phyloP scores from a whole-genome alignment of 2,797 vertebrate genomes.

The Buphagus erythrorhynchus region DNA sequence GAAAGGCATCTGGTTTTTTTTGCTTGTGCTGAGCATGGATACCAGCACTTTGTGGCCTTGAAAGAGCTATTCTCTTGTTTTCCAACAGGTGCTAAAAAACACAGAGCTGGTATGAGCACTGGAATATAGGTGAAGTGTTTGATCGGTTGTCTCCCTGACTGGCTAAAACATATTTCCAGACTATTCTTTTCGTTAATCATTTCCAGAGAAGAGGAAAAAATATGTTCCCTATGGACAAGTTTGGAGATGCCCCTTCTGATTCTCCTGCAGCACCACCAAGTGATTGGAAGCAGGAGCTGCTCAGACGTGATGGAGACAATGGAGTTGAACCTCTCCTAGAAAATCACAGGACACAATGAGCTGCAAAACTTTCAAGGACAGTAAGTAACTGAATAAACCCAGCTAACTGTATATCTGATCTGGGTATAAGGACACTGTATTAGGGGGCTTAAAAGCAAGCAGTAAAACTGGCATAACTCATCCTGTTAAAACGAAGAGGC shows the following conservation, averaged over 20 bases:
- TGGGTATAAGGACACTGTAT: not conserved
- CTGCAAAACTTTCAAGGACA: not conserved
- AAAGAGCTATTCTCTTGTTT: not conserved
- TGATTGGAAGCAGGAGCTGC: not conserved
- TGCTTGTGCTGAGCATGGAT: not conserved
- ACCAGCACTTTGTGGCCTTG: not conserved
- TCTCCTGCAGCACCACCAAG: not conserved
- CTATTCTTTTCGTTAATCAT: not conserved
- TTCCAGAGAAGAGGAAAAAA: not conserved
- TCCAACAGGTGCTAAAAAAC: not conserved
- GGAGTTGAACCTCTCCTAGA: not conserved
- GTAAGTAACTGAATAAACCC: not conserved
- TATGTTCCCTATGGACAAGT: not conserved
- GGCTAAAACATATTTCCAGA: not conserved
- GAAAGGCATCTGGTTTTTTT: not conserved
- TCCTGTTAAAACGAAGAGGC: not conserved
- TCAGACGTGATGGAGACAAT: rapidly evolving
- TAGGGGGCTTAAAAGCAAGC: not conserved
- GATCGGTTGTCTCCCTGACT: not conserved
- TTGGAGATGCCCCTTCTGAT: not conserved
- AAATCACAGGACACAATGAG: not conserved
- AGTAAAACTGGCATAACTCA: not conserved
- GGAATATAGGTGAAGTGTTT: not conserved
- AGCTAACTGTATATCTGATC: not conserved
- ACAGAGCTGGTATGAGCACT: not conserved